Evolutionary conservation across 2,113 vertebrate species (phyloP), one percentile per base, ranked within the genome.

Genomic region (Microtus montanus): DNA sequence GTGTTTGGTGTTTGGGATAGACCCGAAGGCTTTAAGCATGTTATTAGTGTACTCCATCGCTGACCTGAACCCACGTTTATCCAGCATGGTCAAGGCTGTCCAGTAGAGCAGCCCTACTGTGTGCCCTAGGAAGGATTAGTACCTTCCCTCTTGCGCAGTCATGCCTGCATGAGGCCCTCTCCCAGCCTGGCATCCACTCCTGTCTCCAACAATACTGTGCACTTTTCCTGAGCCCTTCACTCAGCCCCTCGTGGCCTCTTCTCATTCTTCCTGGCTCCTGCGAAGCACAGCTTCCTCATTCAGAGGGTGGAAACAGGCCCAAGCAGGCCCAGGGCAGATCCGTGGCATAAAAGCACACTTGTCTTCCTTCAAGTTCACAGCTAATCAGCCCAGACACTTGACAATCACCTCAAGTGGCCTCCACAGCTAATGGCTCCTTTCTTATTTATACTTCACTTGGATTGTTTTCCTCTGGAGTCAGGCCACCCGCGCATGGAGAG

Each of bases 201-300:
- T 0, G 0, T 54, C 20, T 70, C 92, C 84, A 47, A 38, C 64
- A 70, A 17, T 41, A 6, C 49, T 74, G 15, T 19, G 38, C 33
- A 3, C 68, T 63, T 74, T 79, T 68, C 70, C 84, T 52, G 24
- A 49, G 88, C 85, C 78, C 84, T 68, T 86, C 20, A 1, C 52
- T 52, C 89, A 8, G 89, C 33, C 1, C 61, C 96, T 71, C 5
- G 11, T 30, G n/a, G 80, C 91, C 75, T 33, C 2, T 87, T 61
- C 92, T 26, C 52, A 12, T 78, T 79, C 88, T 64, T n/a, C 64
- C 3, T 3, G 88, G 66, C 5, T 33, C 92, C 91, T 88, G 61
- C 87, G 52, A 38, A 92, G 87, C 66, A 22, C 24, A 54, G 58
- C 84, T 94, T 96, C 96, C 93, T 95, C 22, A 4, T 95, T 79